Conservation (phyloP, 2,113 vertebrate species). For the Channa argus region DNA sequence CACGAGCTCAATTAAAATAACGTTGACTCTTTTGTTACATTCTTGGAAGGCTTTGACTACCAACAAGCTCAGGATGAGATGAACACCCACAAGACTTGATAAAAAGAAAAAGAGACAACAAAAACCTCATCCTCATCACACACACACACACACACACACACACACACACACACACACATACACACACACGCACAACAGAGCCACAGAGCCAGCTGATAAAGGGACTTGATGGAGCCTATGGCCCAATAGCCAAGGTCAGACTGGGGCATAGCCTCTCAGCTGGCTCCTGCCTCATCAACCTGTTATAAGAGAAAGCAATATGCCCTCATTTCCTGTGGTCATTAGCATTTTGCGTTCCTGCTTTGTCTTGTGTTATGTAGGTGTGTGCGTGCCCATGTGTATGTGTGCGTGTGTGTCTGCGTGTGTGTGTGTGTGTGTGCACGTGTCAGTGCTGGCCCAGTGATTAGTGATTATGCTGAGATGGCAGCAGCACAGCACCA, state of each 20-base stretch:
- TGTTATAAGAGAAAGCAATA: conserved; percentile 39
- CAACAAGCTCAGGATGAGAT: conserved; percentile 42
- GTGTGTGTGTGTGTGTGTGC: conserved; percentile 24
- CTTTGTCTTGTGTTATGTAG: neutral
- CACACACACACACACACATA: conserved; percentile 30
- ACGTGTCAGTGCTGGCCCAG: conserved; percentile 42
- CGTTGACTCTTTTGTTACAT: conserved; percentile 40
- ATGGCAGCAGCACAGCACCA: conserved; percentile 72
- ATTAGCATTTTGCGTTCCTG: conserved; percentile 55
- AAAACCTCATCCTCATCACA: conserved; percentile 17
- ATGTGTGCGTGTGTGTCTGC: conserved; percentile 15
- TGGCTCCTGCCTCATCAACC: conserved; percentile 68
- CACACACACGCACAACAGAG: conserved; percentile 29
- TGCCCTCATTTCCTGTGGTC: conserved; percentile 57
- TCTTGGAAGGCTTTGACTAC: conserved; percentile 53
- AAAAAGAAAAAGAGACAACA: conserved; percentile 24
- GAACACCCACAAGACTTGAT: conserved; percentile 53
- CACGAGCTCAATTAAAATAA: conserved; percentile 72
- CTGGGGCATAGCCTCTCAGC: conserved; percentile 57
- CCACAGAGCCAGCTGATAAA: conserved; percentile 59
- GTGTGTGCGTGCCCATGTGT: neutral
- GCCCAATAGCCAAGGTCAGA: conserved; percentile 78
- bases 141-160: conserved; percentile 8
- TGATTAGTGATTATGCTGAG: conserved; percentile 83
- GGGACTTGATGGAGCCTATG: conserved; percentile 59